A percentile compares a stretch with the other conserved stretches of the same genome.
Evolutionary conservation across 2,797 vertebrate species (phyloP).

Genomic region (Octomys mimax): DNA sequence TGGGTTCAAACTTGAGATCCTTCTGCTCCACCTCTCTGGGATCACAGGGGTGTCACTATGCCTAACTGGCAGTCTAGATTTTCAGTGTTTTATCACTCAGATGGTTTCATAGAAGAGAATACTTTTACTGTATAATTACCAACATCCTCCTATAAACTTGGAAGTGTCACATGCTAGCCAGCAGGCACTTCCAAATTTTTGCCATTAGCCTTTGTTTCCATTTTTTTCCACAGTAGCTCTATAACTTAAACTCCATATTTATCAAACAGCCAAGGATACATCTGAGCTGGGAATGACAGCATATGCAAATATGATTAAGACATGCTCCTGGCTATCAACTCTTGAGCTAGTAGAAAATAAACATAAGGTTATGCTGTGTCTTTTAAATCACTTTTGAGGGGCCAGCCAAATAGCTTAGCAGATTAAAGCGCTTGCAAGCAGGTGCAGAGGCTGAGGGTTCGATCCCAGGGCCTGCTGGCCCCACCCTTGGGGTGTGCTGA

Average conservation of each 20-base stretch:
- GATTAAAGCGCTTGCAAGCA: too few relatives aligned
- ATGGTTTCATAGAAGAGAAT: not conserved
- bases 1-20: not conserved
- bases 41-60: not conserved
- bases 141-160: not conserved
- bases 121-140: constrained; percentile 4
- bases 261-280: not conserved
- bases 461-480: too few relatives aligned
- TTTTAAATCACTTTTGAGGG: not conserved
- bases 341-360: constrained; percentile 13
- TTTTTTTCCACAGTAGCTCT: not conserved
- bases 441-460: too few relatives aligned
- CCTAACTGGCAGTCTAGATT: not conserved
- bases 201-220: constrained; percentile 17
- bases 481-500: too few relatives aligned
- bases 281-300: not conserved
- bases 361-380: not conserved
- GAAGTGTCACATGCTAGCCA: not conserved
- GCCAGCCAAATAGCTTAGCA: too few relatives aligned
- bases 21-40: not conserved
- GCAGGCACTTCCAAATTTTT: not conserved
- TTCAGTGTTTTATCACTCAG: not conserved
- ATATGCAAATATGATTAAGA: constrained; percentile 11
- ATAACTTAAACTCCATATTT: constrained; percentile 2
- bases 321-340: not conserved